phyloP scores from a whole-genome alignment of 1,140 invertebrate genomes.

The Chlorops oryzae region DNA sequence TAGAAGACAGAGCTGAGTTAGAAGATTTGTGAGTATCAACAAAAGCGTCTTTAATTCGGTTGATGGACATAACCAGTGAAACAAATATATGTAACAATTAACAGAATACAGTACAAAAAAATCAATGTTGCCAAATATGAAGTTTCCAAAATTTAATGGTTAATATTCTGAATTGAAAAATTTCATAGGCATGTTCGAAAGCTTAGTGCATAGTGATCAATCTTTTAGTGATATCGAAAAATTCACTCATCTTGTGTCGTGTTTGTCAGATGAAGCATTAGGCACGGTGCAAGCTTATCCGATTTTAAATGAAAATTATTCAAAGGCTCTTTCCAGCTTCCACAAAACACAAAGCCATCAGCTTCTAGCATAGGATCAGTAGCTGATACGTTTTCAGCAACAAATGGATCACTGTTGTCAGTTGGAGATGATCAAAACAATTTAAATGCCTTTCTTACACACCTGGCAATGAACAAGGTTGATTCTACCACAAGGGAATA shows the following conservation, averaged over 20 bases:
- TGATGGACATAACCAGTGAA: not conserved
- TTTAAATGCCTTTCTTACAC: constrained; percentile 2
- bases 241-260: constrained; percentile 14
- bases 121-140: constrained; percentile 8
- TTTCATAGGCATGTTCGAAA: constrained; percentile 3
- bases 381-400: constrained; percentile 8
- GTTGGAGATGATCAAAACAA: constrained; percentile 8
- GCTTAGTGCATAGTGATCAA: constrained; percentile 3
- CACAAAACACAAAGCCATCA: not conserved
- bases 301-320: constrained; percentile 6
- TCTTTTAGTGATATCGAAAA: constrained; percentile 10
- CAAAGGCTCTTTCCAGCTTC: constrained; percentile 5
- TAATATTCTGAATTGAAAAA: constrained; percentile 7
- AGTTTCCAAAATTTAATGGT: constrained; percentile 4
- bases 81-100: no score
- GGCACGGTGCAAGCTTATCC: constrained; percentile 8
- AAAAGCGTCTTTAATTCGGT: not conserved
- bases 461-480: constrained; percentile 12
- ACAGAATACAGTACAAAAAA: no score
- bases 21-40: constrained; percentile 3
- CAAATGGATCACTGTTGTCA: constrained; percentile 10
- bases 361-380: constrained; percentile 3
- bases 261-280: no score
- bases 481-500: constrained; percentile 7
- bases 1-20: not conserved